phyloP scores from a whole-genome alignment of 1,140 invertebrate species.

The Propsilocerus akamusi region DNA sequence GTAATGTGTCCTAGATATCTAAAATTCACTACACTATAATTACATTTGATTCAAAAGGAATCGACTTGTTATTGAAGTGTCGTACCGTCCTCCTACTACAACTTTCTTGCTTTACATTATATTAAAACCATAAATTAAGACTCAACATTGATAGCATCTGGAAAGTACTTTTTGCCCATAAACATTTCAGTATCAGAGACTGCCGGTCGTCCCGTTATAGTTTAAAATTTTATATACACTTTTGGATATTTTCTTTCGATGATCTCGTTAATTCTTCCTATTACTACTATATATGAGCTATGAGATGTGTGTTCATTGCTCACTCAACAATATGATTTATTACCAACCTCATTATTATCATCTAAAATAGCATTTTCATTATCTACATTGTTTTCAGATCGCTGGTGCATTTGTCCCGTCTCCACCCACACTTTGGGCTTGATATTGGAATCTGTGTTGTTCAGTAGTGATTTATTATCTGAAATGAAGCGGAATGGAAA shows the following conservation, averaged over 20 bases:
- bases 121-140: no score
- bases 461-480: slow-evolving; percentile 27
- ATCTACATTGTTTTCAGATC: slow-evolving; percentile 23
- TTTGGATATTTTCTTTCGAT: not conserved
- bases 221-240: not conserved
- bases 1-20: no score
- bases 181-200: slow-evolving; percentile 6
- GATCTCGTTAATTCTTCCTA: not conserved
- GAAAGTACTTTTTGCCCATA: no score
- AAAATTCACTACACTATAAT: no score
- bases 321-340: not conserved
- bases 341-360: slow-evolving; percentile 19
- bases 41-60: no score
- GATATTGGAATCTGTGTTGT: slow-evolving; percentile 23
- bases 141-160: no score
- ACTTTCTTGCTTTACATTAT: no score
- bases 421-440: slow-evolving; percentile 20
- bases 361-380: slow-evolving; percentile 24
- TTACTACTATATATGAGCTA: not conserved
- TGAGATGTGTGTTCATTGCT: not conserved
- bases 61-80: no score
- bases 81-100: no score
- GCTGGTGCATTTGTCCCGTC: slow-evolving; percentile 19
- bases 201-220: not conserved
- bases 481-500: slow-evolving; percentile 9